These are phyloP conservation scores for Marronus borbonicus DNA, from an alignment of 2,888 invertebrate genomes.

Conservation along the genomic window DNA sequence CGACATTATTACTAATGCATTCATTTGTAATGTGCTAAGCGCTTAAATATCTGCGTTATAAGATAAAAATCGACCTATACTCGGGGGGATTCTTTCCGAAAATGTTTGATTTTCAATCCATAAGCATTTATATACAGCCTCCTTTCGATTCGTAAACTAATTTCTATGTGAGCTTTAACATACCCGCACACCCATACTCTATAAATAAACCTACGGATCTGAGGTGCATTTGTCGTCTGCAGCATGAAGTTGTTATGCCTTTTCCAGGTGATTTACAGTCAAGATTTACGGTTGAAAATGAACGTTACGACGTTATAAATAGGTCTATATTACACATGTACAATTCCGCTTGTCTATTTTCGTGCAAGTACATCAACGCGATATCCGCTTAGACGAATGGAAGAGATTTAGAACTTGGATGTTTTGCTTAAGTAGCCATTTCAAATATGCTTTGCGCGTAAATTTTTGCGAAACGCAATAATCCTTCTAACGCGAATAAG, in stretches of 20 bases:
- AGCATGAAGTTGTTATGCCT: slow-evolving; percentile 21
- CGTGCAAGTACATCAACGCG: neutral
- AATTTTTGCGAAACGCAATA: neutral
- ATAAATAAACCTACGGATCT: slow-evolving; percentile 11
- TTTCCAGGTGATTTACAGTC: slow-evolving; percentile 11
- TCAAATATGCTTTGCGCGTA: neutral
- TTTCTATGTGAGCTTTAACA: too few species aligned
- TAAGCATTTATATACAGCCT: too few species aligned
- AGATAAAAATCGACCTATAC: too few species aligned
- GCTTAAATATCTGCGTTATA: too few species aligned
- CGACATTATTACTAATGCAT: too few species aligned
- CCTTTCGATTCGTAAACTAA: too few species aligned
- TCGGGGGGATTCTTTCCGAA: too few species aligned
- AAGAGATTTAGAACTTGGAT: neutral
- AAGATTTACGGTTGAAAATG: slow-evolving; percentile 5
- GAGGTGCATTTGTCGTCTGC: slow-evolving; percentile 10
- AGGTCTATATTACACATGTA: slow-evolving; percentile 3
- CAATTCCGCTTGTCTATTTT: slow-evolving; percentile 1
- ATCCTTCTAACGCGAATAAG: too few species aligned
- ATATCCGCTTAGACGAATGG: neutral
- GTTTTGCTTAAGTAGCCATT: neutral
- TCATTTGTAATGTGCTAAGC: too few species aligned
- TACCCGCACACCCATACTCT: neutral
- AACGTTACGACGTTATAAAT: slow-evolving; percentile 7
- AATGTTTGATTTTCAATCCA: too few species aligned